Evolutionary conservation across 2,888 invertebrate genomes (phyloP), one percentile per base, ranked within the genome.

Genomic region (Rosalia funebris): DNA sequence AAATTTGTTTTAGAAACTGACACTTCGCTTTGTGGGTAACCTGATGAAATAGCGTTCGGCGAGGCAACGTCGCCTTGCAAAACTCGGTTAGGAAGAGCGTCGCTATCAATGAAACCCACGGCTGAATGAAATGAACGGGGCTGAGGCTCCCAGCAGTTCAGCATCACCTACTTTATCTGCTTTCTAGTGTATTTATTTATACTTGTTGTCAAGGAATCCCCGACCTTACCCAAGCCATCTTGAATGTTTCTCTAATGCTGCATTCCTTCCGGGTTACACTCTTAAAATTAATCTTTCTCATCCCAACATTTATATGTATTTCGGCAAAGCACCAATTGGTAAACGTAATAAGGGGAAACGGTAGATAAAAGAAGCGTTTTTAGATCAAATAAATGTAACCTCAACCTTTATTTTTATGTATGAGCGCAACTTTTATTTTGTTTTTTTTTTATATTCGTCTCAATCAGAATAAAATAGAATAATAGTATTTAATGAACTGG

Each of bases 31-130:
- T n/a, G n/a, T n/a, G n/a, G n/a, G n/a, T n/a, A n/a, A n/a, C n/a
- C n/a, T n/a, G n/a, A n/a, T n/a, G n/a, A n/a, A n/a, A n/a, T n/a
- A n/a, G n/a, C n/a, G n/a, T n/a, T n/a, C 25, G 14, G 39, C 11
- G 19, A 20, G 50, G 50, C 50, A 50, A 50, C 39, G 15, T 15
- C 37, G 39, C 37, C 11, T 39, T 39, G 50, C 50, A 37, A 56
- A 52, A 50, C 63, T 57, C 66, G 64, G 57, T 62, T 65, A 62
- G 68, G 50, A 52, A 57, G 39, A 58, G 50, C 62, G 65, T 55
- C 65, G 62, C 60, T 63, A 65, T 69, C 69, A 69, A 69, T 69
- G 69, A 69, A 69, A 57, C 48, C 55, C 59, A 62, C 60, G 63
- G 37, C 59, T 69, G 69, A 69, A 69, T 69, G 69, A 65, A 66